Evolutionary conservation across 2,888 invertebrate species (phyloP), one percentile per base, ranked within the genome.

Genomic region (Nephrotoma guestfalica): DNA sequence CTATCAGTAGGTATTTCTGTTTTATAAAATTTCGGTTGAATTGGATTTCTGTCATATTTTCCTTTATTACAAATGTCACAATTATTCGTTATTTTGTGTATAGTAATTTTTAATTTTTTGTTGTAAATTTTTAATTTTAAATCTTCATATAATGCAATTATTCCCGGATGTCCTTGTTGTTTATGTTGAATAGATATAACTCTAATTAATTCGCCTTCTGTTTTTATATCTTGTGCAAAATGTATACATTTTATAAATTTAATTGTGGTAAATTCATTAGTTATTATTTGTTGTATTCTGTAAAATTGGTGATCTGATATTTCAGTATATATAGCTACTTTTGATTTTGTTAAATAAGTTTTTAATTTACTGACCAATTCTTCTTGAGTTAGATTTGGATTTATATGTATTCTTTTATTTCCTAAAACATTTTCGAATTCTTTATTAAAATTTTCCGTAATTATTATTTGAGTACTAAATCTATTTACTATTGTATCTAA

Each of bases 391-490:
- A 83, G 86, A 13, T 86, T 41, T n/a, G 86, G n/a, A 30, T 42
- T 86, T 40, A 87, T 86, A 41, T 85, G 57, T 83, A 87, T 87
- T 86, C 42, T 84, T n/a, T 84, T 85, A 57, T 87, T 87, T 6
- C 85, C 43, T 18, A 71, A 13, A 40, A 87, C 86, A 43, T n/a
- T 86, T 41, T 87, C 87, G 83, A 86, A 51, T 86, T 87, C 85
- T 87, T 86, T 87, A 40, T 85, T 85, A 86, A 86, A 86, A 42
- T 87, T 86, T 45, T 87, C 57, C 83, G 86, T 88, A 51, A 88
- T 41, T 86, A 87, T 84, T 87, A 87, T 87, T 87, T 87, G 88
- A 84, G 86, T 87, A 57, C 87, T 3, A 13, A 71, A 71, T 71
- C 71, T 13, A 71, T 71, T 71, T 15, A 71, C 18, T 71, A 57